These are phyloP conservation scores for Poeciliopsis infans DNA, from an alignment of 2,797 vertebrate species.

Conservation along the genomic window DNA sequence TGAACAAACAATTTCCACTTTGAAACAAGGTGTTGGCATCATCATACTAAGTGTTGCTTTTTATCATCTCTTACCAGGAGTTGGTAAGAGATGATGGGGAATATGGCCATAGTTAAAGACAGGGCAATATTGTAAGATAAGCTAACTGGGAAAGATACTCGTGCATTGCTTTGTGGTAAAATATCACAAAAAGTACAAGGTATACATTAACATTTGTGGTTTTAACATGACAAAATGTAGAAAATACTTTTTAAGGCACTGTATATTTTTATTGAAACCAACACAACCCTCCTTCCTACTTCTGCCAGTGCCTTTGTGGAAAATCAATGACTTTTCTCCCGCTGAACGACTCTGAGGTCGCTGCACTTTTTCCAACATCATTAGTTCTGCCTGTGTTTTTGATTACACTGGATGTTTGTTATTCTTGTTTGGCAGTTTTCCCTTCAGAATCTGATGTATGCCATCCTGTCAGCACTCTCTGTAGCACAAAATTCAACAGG, in stretches of 20 bases:
- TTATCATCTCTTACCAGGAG: not conserved
- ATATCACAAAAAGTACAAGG: not conserved
- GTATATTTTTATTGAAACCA: slow-evolving; percentile 21
- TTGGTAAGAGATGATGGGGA: not conserved
- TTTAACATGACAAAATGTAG: not conserved
- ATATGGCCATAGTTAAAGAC: not conserved
- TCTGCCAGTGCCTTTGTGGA: slow-evolving; percentile 18
- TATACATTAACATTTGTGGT: not conserved
- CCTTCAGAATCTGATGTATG: slow-evolving; percentile 14
- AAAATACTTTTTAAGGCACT: not conserved
- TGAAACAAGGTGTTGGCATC: not conserved
- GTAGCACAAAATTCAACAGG: slow-evolving; percentile 30
- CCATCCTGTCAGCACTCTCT: slow-evolving; percentile 39
- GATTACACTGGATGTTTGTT: slow-evolving; percentile 21
- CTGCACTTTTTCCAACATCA: slow-evolving; percentile 29
- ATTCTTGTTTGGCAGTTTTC: slow-evolving; percentile 11
- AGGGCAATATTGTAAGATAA: not conserved
- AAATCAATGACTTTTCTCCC: slow-evolving; percentile 27
- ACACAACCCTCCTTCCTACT: slow-evolving; percentile 12
- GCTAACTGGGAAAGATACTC: not conserved
- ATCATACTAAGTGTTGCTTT: not conserved
- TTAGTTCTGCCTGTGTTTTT: slow-evolving; percentile 26
- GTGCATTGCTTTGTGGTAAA: not conserved
- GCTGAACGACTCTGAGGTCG: slow-evolving; percentile 30
- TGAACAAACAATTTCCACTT: not conserved